phyloP scores from a whole-genome alignment of 2,888 invertebrate species.

The Nephrocerus scutellatus region DNA sequence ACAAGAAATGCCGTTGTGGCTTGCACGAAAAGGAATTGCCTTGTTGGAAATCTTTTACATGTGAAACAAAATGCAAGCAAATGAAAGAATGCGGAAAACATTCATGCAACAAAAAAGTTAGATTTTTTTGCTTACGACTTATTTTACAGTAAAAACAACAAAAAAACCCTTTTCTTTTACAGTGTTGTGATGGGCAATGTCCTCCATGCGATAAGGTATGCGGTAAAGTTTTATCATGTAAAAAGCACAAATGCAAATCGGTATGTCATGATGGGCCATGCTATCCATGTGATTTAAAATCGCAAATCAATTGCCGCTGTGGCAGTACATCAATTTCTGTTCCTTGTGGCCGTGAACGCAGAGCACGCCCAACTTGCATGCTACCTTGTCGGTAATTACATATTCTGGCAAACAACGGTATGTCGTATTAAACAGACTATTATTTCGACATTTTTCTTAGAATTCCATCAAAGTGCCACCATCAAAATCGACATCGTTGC shows the following conservation, averaged over 20 bases:
- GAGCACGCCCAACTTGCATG: slow-evolving; percentile 68
- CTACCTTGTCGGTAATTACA: slow-evolving; percentile 58
- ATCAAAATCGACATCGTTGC: slow-evolving; percentile 70
- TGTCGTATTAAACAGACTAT: slow-evolving; percentile 7
- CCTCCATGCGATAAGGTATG: slow-evolving; percentile 79
- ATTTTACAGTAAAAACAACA: too few species aligned
- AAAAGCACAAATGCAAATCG: slow-evolving; percentile 76
- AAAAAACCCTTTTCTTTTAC: too few species aligned
- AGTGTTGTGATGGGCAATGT: slow-evolving; percentile 82
- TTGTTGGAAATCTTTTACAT: slow-evolving; percentile 77
- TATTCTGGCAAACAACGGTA: slow-evolving; percentile 25
- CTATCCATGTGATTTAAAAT: slow-evolving; percentile 62
- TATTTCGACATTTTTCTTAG: slow-evolving; percentile 38
- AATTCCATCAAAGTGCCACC: slow-evolving; percentile 78
- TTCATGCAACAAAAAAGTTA: slow-evolving; percentile 75
- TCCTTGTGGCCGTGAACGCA: slow-evolving; percentile 76
- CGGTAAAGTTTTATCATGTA: slow-evolving; percentile 73
- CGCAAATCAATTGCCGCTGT: slow-evolving; percentile 65
- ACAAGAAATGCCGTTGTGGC: slow-evolving; percentile 77
- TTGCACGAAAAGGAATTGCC: slow-evolving; percentile 71
- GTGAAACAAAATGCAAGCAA: slow-evolving; percentile 82
- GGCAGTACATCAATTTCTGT: slow-evolving; percentile 70
- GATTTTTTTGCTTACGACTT: too few species aligned
- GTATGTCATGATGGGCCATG: slow-evolving; percentile 73
- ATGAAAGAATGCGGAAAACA: slow-evolving; percentile 78